phyloP scores from a whole-genome alignment of 2,888 invertebrate genomes.

The Parnassius glacialis region DNA sequence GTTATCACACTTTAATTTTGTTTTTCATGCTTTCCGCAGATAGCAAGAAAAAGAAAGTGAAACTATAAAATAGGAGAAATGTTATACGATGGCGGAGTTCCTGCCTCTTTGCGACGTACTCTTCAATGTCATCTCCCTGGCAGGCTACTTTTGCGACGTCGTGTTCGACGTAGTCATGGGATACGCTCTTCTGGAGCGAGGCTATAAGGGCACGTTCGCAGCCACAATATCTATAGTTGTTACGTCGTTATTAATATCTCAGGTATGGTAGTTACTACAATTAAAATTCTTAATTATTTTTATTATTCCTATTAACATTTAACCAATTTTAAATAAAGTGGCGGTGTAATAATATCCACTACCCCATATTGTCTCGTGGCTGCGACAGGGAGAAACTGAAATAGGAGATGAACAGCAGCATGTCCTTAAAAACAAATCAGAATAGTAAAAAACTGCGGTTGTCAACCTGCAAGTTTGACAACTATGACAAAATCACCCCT shows the following conservation, averaged over 20 bases:
- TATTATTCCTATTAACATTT: too few species aligned
- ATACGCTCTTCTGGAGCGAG: slow-evolving; percentile 88
- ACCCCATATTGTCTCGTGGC: too few species aligned
- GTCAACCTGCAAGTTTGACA: too few species aligned
- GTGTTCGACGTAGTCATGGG: slow-evolving; percentile 93
- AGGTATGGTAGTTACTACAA: slow-evolving; percentile 61
- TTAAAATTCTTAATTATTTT: too few species aligned
- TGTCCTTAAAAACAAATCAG: too few species aligned
- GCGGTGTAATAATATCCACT: too few species aligned
- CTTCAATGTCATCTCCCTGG: slow-evolving; percentile 94
- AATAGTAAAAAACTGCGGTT: too few species aligned
- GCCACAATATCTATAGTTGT: slow-evolving; percentile 86
- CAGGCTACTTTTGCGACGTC: slow-evolving; percentile 94
- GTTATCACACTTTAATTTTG: too few species aligned
- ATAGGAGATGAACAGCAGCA: too few species aligned
- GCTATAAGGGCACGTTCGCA: slow-evolving; percentile 83
- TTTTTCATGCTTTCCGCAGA: slow-evolving; percentile 20
- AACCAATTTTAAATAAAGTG: too few species aligned
- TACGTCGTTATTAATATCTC: slow-evolving; percentile 87
- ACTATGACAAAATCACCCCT: too few species aligned
- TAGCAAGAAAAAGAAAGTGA: slow-evolving; percentile 28
- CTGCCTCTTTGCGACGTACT: slow-evolving; percentile 94
- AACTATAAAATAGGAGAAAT: slow-evolving; percentile 49
- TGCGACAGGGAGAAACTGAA: too few species aligned
- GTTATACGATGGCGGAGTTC: slow-evolving; percentile 86